Evolutionary conservation across 2,797 vertebrate species (phyloP).

Genomic region (Harpagifer antarcticus): DNA sequence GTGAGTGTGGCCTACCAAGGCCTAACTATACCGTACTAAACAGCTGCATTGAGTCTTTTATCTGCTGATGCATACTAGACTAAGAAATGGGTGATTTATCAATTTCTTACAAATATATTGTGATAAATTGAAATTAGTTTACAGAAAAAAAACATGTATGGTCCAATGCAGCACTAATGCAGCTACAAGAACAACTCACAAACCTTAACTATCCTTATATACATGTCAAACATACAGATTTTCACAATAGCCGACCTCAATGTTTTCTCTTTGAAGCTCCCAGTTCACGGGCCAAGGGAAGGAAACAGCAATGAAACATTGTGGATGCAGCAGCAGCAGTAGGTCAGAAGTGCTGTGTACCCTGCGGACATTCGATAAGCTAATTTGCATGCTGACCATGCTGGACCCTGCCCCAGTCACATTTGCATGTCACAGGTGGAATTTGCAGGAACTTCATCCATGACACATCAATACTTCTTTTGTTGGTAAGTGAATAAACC

Average conservation of each 20-base stretch:
- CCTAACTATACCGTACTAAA: background rate
- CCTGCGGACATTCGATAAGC: conserved; percentile 41
- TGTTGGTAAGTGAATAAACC: conserved; percentile 64
- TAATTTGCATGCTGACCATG: conserved; percentile 71
- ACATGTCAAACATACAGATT: conserved; percentile 25
- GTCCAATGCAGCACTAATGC: background rate
- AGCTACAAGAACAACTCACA: background rate
- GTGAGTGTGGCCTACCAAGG: too few relatives aligned
- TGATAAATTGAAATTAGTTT: conserved; percentile 7
- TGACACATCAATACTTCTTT: conserved; percentile 70
- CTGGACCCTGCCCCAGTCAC: conserved; percentile 41
- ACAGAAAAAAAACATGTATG: conserved; percentile 6
- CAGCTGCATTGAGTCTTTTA: conserved; percentile 18
- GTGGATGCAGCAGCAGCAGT: conserved; percentile 34
- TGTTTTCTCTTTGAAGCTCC: conserved; percentile 51
- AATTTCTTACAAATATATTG: conserved; percentile 1
- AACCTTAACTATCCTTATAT: conserved; percentile 1
- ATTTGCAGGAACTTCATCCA: conserved; percentile 47
- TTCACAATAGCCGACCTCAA: conserved; percentile 43
- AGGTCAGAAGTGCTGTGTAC: conserved; percentile 42
- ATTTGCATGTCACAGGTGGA: conserved; percentile 80
- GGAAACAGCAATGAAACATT: conserved; percentile 15
- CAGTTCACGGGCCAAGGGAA: conserved; percentile 4
- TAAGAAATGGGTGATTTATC: conserved; percentile 16
- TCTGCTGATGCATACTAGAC: conserved; percentile 7